phyloP scores from a whole-genome alignment of 2,888 invertebrate species.

The Xestobium rufovillosum region DNA sequence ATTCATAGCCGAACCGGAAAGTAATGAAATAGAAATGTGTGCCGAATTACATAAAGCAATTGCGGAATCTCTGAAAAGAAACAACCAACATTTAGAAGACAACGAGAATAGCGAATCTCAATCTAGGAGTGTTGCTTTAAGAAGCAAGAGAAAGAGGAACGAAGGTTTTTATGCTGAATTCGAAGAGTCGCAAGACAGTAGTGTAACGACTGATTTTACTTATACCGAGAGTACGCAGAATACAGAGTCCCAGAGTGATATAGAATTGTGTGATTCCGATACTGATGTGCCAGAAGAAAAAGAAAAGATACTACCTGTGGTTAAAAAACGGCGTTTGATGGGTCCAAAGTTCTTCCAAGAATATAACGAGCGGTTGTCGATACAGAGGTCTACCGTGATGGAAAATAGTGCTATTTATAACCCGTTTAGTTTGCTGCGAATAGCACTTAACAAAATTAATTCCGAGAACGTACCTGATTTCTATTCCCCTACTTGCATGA shows the following conservation, averaged over 20 bases:
- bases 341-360: slow-evolving; percentile 24
- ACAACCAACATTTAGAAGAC: slow-evolving; percentile 22
- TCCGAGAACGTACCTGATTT: slow-evolving; percentile 32
- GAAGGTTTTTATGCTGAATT: slow-evolving; percentile 32
- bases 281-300: slow-evolving; percentile 13
- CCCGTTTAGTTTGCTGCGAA: slow-evolving; percentile 33
- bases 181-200: slow-evolving; percentile 37
- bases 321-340: slow-evolving; percentile 20
- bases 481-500: slow-evolving; percentile 25
- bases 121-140: slow-evolving; percentile 15
- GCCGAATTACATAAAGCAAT: slow-evolving; percentile 32
- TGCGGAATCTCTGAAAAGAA: slow-evolving; percentile 32
- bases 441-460: slow-evolving; percentile 36
- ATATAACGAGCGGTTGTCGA: slow-evolving; percentile 14
- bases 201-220: slow-evolving; percentile 30
- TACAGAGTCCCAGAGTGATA: slow-evolving; percentile 31
- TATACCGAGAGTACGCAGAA: slow-evolving; percentile 32
- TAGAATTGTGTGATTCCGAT: slow-evolving; percentile 29
- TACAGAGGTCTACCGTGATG: slow-evolving; percentile 14
- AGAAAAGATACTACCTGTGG: slow-evolving; percentile 5
- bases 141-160: slow-evolving; percentile 30
- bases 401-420: slow-evolving; percentile 26
- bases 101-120: too few relatives aligned
- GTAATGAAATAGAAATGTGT: slow-evolving; percentile 34
- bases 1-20: slow-evolving; percentile 26